phyloP scores from a whole-genome alignment of 2,888 invertebrate species.

The Andrena haemorrhoa region DNA sequence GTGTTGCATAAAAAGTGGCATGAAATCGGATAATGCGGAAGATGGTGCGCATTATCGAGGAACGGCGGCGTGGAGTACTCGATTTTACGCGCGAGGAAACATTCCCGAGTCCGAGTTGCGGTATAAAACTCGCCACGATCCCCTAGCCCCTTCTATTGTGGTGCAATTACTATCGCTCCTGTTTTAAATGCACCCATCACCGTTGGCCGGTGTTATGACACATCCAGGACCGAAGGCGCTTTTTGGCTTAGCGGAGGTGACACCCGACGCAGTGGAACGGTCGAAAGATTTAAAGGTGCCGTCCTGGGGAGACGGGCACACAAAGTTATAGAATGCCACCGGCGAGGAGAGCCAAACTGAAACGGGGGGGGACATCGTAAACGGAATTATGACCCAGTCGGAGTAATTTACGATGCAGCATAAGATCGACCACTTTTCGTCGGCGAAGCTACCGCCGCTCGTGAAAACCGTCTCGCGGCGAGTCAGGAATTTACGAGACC shows the following conservation, averaged over 20 bases:
- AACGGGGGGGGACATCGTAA: constrained; percentile 68
- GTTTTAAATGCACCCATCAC: not conserved
- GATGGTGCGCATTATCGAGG: too few relatives aligned
- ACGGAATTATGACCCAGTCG: constrained; percentile 68
- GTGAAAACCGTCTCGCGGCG: constrained; percentile 18
- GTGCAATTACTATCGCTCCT: constrained; percentile 3
- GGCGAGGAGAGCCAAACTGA: constrained; percentile 41
- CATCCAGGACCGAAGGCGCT: not conserved
- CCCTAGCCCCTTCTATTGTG: not conserved
- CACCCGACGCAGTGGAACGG: constrained; percentile 15
- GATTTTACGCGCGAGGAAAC: not conserved
- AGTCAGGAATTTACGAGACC: constrained; percentile 43
- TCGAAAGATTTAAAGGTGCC: constrained; percentile 56
- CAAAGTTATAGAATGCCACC: constrained; percentile 41
- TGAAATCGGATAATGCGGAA: constrained; percentile 6
- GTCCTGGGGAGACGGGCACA: constrained; percentile 8
- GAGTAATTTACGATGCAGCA: constrained; percentile 67
- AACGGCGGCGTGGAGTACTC: not conserved
- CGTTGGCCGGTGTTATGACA: not conserved
- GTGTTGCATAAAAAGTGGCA: not conserved
- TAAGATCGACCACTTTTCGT: constrained; percentile 48
- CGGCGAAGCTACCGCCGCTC: constrained; percentile 15
- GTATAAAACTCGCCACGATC: not conserved
- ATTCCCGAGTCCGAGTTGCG: not conserved
- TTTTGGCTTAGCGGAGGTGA: constrained; percentile 7